Evolutionary conservation across 1,140 invertebrate genomes (phyloP), one percentile per base, ranked within the genome.

Genomic region (Nasonia longicornis): DNA sequence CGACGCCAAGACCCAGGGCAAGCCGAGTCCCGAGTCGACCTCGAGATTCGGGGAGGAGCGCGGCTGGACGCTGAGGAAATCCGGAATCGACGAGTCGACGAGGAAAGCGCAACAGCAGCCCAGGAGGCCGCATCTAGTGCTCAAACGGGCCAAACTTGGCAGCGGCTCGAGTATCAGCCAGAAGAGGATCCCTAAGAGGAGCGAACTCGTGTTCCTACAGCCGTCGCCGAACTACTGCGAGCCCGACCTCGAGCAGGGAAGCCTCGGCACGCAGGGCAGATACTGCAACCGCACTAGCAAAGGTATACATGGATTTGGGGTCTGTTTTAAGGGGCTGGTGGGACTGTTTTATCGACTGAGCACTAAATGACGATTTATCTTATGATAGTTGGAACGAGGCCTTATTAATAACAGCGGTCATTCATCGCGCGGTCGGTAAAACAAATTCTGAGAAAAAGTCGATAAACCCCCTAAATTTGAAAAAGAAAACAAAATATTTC

Each of bases 221-320:
- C 90, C 93, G 38, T 98, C 97, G 29, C 97, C 97, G 0, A 97
- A 98, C 88, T 99, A 98, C 89, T 99, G 98, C 88, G 95, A 97
- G 86, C 93, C 93, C 20, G 95, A 98, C 89, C 86, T 94, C 26
- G 90, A 92, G 3, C 89, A 92, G 11, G 96, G 96, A 1, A 96
- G 96, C 2, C 90, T 97, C 14, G 97, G 97, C 16, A 98, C 97
- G 0, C 92, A 93, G 71, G 96, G 96, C 11, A 92, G 98, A 83
- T 92, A 92, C 72, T 98, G 98, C 89, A 97, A 98, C 89, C 93
- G 94, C 70, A 96, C 95, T 2, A 96, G 95, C 22, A 92, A 91
- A 92, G 95, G 95, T 96, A 89, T 86, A 29, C 26, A 26, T 0
- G 26, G 22, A 29, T 66, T 20, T 20, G 14, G 3, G 6, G 3